Percentiles rank a stretch among this genome's conserved stretches.
phyloP scores from a whole-genome alignment of 2,113 vertebrate species.

The Pseudonaja textilis region DNA sequence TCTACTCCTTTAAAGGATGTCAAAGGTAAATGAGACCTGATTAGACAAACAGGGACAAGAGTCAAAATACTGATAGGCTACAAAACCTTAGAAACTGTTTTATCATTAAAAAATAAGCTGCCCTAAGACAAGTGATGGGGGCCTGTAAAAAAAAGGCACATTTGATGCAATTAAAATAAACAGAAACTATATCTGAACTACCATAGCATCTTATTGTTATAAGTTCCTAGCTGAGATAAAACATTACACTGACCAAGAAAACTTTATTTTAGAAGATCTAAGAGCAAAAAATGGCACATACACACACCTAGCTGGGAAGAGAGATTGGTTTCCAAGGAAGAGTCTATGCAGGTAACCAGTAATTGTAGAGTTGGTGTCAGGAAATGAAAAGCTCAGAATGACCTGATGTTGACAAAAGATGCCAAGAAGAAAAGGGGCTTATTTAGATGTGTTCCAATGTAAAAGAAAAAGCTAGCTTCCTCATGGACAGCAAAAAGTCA shows the following conservation, averaged over 20 bases:
- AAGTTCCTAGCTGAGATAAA: not conserved
- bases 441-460: not conserved
- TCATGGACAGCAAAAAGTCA: not conserved
- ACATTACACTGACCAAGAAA: not conserved
- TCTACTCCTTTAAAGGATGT: constrained; percentile 76
- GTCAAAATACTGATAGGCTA: constrained; percentile 64
- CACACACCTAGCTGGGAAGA: not conserved
- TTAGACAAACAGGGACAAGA: constrained; percentile 66
- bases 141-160: not conserved
- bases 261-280: not conserved
- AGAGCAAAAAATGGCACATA: not conserved
- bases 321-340: not conserved
- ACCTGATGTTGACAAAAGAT: not conserved
- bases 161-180: not conserved
- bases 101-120: constrained; percentile 55
- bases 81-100: constrained; percentile 57
- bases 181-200: not conserved
- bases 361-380: not conserved
- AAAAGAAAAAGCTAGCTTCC: not conserved
- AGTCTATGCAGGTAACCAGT: not conserved
- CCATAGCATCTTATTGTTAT: not conserved
- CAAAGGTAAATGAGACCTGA: constrained; percentile 76
- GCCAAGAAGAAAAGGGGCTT: not conserved
- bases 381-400: not conserved
- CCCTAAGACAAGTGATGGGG: not conserved